phyloP scores from a whole-genome alignment of 2,113 vertebrate species.

The Istiophorus platypterus region DNA sequence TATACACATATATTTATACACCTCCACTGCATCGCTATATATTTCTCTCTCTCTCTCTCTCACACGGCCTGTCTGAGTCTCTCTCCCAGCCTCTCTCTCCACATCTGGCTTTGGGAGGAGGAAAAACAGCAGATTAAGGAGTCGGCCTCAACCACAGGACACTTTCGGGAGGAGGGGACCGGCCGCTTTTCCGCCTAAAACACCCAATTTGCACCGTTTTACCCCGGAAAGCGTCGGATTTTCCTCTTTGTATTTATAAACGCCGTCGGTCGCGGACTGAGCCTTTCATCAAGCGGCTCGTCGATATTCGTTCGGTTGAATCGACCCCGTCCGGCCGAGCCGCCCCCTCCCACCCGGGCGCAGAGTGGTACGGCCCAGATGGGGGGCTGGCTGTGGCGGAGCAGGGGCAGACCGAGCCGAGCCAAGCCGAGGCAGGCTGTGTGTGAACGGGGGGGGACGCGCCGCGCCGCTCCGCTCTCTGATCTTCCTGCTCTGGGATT shows the following conservation, averaged over 20 bases:
- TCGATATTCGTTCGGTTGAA: accelerated
- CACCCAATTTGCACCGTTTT: background rate
- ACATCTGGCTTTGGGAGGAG: slow-evolving; percentile 74
- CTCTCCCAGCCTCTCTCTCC: slow-evolving; percentile 52
- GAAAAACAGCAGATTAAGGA: slow-evolving; percentile 73
- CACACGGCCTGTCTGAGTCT: background rate
- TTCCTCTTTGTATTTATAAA: too few species aligned
- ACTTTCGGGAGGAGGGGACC: accelerated
- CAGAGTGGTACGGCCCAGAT: slow-evolving; percentile 61
- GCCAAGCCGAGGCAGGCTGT: slow-evolving; percentile 67
- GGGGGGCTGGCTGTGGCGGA: slow-evolving; percentile 44
- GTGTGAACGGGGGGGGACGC: slow-evolving; percentile 40
- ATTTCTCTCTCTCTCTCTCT: slow-evolving; percentile 10
- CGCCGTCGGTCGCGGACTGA: too few species aligned
- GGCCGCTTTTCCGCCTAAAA: accelerated
- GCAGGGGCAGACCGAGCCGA: slow-evolving; percentile 58
- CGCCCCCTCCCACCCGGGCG: background rate
- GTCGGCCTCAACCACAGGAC: slow-evolving; percentile 30
- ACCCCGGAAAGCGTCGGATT: too few species aligned
- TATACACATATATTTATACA: slow-evolving; percentile 13
- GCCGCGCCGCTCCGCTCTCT: slow-evolving; percentile 2
- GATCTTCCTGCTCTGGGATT: slow-evolving; percentile 58
- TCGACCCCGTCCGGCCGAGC: accelerated
- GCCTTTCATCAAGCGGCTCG: accelerated
- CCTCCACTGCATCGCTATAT: background rate